Percentiles rank a stretch among this genome's conserved stretches.
Conservation (phyloP, 2,888 invertebrate species). For the Archips xylosteana region DNA sequence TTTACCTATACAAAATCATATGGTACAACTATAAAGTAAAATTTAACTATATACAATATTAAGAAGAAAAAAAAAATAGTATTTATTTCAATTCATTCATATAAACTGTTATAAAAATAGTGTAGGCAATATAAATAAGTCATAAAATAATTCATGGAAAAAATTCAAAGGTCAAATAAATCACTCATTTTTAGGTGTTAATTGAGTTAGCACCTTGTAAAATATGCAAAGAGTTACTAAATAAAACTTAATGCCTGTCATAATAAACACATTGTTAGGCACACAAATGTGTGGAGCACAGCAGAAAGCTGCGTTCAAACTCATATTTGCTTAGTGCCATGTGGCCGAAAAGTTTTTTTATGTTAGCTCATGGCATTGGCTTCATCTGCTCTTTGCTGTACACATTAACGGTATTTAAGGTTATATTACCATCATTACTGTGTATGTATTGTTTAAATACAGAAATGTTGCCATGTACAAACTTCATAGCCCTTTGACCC, state of each 20-base stretch:
- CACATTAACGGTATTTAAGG: slow-evolving; percentile 47
- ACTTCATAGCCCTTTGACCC: slow-evolving; percentile 1
- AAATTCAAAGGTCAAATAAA: slow-evolving; percentile 15
- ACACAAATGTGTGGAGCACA: slow-evolving; percentile 44
- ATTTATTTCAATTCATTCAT: slow-evolving; percentile 44
- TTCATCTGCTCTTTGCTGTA: slow-evolving; percentile 65
- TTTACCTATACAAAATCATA: too few relatives aligned
- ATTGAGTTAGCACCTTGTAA: slow-evolving; percentile 48
- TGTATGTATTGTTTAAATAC: slow-evolving; percentile 17
- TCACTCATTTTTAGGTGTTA: slow-evolving; percentile 37
- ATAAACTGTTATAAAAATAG: slow-evolving; percentile 1
- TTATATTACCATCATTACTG: slow-evolving; percentile 36
- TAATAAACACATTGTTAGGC: slow-evolving; percentile 51
- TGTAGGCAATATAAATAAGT: slow-evolving; percentile 17
- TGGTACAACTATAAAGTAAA: too few relatives aligned
- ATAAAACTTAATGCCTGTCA: slow-evolving; percentile 53
- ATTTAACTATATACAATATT: too few relatives aligned
- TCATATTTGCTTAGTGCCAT: slow-evolving; percentile 70
- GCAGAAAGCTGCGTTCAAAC: slow-evolving; percentile 53
- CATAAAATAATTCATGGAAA: slow-evolving; percentile 7
- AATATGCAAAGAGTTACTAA: slow-evolving; percentile 48
- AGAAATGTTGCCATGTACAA: slow-evolving; percentile 18
- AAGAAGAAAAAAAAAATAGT: too few relatives aligned
- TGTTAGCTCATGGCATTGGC: slow-evolving; percentile 51
- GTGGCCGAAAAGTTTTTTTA: slow-evolving; percentile 65